Evolutionary conservation across 2,888 invertebrate species (phyloP).

Genomic region (Eretmocerus hayati): DNA sequence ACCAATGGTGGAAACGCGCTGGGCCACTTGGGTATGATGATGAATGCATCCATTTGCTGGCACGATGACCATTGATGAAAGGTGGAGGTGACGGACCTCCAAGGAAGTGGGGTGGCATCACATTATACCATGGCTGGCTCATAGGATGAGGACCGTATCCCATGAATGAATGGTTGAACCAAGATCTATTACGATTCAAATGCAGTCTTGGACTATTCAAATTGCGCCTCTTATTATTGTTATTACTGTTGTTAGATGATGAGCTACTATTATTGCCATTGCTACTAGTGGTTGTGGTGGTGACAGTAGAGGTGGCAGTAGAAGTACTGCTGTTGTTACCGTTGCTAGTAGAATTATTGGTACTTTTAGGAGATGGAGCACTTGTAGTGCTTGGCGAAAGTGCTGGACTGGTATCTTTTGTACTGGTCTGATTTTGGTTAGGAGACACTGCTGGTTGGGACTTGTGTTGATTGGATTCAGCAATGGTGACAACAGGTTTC

Average conservation of each 20-base stretch:
- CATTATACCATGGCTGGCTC: constrained; percentile 39
- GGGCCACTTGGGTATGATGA: constrained; percentile 40
- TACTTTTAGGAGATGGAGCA: background rate
- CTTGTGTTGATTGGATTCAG: constrained; percentile 32
- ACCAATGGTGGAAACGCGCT: constrained; percentile 43
- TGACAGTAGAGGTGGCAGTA: constrained; percentile 13
- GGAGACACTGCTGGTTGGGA: constrained; percentile 36
- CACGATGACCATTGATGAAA: constrained; percentile 38
- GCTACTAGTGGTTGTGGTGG: constrained; percentile 9
- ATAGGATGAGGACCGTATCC: constrained; percentile 42
- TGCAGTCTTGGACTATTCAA: constrained; percentile 40
- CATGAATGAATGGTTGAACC: constrained; percentile 40
- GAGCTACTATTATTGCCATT: constrained; percentile 8
- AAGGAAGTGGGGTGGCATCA: constrained; percentile 40
- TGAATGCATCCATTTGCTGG: constrained; percentile 41
- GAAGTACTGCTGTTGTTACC: too few relatives aligned
- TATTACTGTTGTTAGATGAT: constrained; percentile 28
- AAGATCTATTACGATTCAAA: constrained; percentile 39
- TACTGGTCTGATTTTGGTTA: constrained; percentile 31
- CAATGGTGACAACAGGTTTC: constrained; percentile 26
- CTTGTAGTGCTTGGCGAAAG: constrained; percentile 24
- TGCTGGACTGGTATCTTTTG: constrained; percentile 13
- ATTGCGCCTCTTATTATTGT: constrained; percentile 40
- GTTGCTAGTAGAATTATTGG: background rate
- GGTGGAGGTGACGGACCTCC: constrained; percentile 42